Conservation (phyloP, 2,888 invertebrate species). For the Epiblema foenella region DNA sequence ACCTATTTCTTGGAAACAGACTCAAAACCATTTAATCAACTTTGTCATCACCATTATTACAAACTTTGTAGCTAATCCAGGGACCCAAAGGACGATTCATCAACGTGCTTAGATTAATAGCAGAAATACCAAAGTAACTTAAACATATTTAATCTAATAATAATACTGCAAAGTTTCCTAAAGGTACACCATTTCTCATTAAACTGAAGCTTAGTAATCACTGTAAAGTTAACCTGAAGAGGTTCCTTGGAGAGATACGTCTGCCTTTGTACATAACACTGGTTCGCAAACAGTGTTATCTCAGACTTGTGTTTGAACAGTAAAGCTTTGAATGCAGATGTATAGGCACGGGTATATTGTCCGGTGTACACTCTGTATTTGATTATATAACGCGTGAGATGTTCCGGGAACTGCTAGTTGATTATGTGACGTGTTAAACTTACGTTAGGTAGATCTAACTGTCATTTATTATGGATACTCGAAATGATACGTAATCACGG, state of each 20-base stretch:
- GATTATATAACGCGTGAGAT: constrained; percentile 1
- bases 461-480: no score
- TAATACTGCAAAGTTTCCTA: constrained; percentile 15
- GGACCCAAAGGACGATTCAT: no score
- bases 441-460: no score
- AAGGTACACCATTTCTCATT: constrained; percentile 20
- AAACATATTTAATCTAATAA: constrained; percentile 16
- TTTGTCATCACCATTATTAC: no score
- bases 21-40: no score
- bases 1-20: no score
- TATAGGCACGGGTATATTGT: constrained; percentile 25
- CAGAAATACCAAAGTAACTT: not conserved
- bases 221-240: constrained; percentile 34
- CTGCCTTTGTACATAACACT: constrained; percentile 43
- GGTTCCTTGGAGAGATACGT: constrained; percentile 40
- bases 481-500: no score
- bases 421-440: no score
- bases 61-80: no score
- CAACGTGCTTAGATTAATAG: not conserved
- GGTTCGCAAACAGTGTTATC: constrained; percentile 40
- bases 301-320: constrained; percentile 39
- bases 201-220: constrained; percentile 22
- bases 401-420: not conserved
- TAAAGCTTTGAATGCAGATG: constrained; percentile 33
- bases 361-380: constrained; percentile 17